Percentiles rank a stretch among this genome's conserved stretches.
Conservation (phyloP, 2,888 invertebrate genomes). For the Tillus elongatus region DNA sequence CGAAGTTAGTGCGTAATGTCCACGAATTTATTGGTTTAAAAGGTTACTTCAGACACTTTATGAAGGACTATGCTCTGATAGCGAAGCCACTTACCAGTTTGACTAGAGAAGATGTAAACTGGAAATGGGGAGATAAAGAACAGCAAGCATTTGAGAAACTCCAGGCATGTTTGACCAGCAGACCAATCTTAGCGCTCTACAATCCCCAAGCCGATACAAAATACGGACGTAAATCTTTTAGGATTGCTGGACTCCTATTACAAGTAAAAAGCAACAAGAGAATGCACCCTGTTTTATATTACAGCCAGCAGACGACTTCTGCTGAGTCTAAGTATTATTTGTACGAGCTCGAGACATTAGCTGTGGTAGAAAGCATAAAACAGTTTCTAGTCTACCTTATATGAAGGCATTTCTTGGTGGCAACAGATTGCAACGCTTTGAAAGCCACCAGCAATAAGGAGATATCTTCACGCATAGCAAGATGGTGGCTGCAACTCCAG, state of each 20-base stretch:
- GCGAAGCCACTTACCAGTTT: no score
- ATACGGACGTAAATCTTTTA: slow-evolving; percentile 30
- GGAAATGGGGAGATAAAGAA: slow-evolving; percentile 23
- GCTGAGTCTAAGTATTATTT: slow-evolving; percentile 29
- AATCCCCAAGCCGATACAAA: slow-evolving; percentile 27
- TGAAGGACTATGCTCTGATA: no score
- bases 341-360: slow-evolving; percentile 30
- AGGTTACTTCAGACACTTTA: slow-evolving; percentile 27
- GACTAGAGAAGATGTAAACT: no score
- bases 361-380: slow-evolving; percentile 24
- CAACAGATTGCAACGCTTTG: slow-evolving; percentile 30
- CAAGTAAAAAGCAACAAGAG: slow-evolving; percentile 26
- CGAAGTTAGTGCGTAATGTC: no score
- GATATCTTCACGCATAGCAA: slow-evolving; percentile 26
- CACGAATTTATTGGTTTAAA: slow-evolving; percentile 27
- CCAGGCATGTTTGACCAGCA: no score
- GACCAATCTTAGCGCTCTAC: slow-evolving; percentile 29
- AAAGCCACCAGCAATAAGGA: slow-evolving; percentile 28
- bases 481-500: slow-evolving; percentile 26
- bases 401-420: slow-evolving; percentile 26
- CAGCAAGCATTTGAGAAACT: slow-evolving; percentile 20
- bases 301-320: slow-evolving; percentile 26
- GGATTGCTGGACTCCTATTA: slow-evolving; percentile 29
- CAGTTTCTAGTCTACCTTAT: slow-evolving; percentile 27
- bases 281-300: no score